Evolutionary conservation across 2,113 vertebrate genomes (phyloP).

Genomic region (Heterotis niloticus): DNA sequence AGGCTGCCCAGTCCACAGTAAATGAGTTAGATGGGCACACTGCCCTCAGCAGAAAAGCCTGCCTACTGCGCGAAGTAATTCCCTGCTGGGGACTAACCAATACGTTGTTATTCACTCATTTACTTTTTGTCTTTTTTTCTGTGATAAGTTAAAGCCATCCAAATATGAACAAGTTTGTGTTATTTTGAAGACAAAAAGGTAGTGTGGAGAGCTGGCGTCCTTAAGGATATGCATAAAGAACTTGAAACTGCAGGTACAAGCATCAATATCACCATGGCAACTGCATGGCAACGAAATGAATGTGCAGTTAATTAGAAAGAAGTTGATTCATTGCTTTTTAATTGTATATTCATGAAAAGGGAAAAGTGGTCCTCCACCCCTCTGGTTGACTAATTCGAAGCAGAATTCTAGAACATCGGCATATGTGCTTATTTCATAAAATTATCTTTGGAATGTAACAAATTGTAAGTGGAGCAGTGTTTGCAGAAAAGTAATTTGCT

Average conservation of each 20-base stretch:
- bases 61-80: not conserved
- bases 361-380: not conserved
- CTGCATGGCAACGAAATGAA: slow-evolving; percentile 15
- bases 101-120: slow-evolving; percentile 16
- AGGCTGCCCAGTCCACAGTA: not conserved
- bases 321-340: slow-evolving; percentile 21
- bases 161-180: not conserved
- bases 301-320: slow-evolving; percentile 9
- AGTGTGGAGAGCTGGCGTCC: not conserved
- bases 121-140: slow-evolving; percentile 11
- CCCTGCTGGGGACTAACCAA: slow-evolving; percentile 4
- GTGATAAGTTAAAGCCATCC: not conserved
- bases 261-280: slow-evolving; percentile 15
- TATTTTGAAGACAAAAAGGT: not conserved
- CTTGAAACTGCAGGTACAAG: not conserved
- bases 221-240: not conserved
- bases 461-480: not conserved
- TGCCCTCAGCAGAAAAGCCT: not conserved
- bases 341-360: slow-evolving; percentile 20
- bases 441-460: not conserved
- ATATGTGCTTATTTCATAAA: not conserved
- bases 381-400: slow-evolving; percentile 15
- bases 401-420: not conserved
- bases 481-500: not conserved
- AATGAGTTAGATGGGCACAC: not conserved